Conservation (phyloP, 1,140 invertebrate genomes). For the Macrotrachela quadricornifera region DNA sequence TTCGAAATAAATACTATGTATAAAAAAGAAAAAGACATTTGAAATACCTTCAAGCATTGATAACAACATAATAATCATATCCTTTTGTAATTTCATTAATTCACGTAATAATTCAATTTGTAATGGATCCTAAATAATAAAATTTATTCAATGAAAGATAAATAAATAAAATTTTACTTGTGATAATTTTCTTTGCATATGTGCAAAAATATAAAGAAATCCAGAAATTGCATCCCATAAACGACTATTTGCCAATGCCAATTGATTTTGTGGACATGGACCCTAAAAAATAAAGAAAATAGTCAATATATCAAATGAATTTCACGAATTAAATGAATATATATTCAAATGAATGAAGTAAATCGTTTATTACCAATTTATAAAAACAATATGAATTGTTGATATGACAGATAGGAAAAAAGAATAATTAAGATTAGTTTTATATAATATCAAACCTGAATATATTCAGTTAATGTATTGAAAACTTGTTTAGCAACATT, state of each 20-base stretch:
- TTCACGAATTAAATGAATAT: too few relatives aligned
- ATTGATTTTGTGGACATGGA: slow-evolving; percentile 91
- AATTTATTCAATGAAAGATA: too few relatives aligned
- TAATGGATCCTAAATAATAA: slow-evolving; percentile 46
- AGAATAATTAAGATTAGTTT: too few relatives aligned
- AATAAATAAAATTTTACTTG: slow-evolving; percentile 12
- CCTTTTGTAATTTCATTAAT: slow-evolving; percentile 89
- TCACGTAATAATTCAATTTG: slow-evolving; percentile 93
- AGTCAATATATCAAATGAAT: too few relatives aligned
- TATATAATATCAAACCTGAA: slow-evolving; percentile 44
- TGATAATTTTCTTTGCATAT: slow-evolving; percentile 98
- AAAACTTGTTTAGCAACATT: slow-evolving; percentile 93
- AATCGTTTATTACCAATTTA: too few relatives aligned
- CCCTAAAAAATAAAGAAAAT: slow-evolving; percentile 37
- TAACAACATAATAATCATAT: slow-evolving; percentile 99
- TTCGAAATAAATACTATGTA: too few relatives aligned
- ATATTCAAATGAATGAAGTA: too few relatives aligned
- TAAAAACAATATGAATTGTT: too few relatives aligned
- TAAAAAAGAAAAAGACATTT: too few relatives aligned
- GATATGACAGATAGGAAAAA: too few relatives aligned
- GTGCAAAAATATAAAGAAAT: slow-evolving; percentile 95
- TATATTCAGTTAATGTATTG: slow-evolving; percentile 97
- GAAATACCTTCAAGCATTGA: slow-evolving; percentile 96
- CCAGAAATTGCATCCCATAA: slow-evolving; percentile 99
- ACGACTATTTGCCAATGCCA: slow-evolving; percentile 77